Evolutionary conservation across 1,140 invertebrate species (phyloP), one percentile per base, ranked within the genome.

Genomic region (Drosophila busckii): DNA sequence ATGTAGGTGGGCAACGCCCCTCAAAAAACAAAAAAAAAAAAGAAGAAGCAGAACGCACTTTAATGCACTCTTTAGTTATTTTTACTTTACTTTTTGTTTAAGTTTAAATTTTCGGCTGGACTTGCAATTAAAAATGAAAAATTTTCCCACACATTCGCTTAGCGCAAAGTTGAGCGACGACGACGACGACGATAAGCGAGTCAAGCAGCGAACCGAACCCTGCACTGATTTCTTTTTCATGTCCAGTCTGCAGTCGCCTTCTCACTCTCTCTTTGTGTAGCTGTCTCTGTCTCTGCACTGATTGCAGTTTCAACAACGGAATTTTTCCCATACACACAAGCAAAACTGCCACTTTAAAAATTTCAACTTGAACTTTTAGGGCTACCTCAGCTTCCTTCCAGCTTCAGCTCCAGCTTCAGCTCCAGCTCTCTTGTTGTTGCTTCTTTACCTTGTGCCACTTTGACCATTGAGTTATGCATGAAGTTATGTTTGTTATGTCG

Each of bases 211-310:
- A 19, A 20, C 15, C 42, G 20, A 22, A 22, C 9, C 6, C 20
- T 80, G 73, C 75, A 80, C 75, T 80, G 75, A 80, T 80, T 80
- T 80, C 75, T 80, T 80, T 80, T 82, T 75, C 75, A 82, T 80
- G 75, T 80, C 75, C 68, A 71, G 69, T 62, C 70, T 75, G 71
- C 67, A 70, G n/a, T n/a, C n/a, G n/a, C n/a, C n/a, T n/a, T n/a
- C n/a, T n/a, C n/a, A n/a, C n/a, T n/a, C n/a, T n/a, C n/a, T n/a
- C n/a, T n/a, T n/a, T n/a, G n/a, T n/a, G n/a, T n/a, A n/a, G n/a
- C n/a, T n/a, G n/a, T n/a, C n/a, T n/a, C n/a, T n/a, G n/a, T n/a
- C n/a, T n/a, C n/a, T 66, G 56, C 70, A 61, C 75, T 83, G 76
- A 82, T 82, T 82, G 75, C 69, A 82, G 76, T 65, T n/a, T n/a